A percentile compares a stretch with the other conserved stretches of the same genome.
Evolutionary conservation across 2,113 vertebrate species (phyloP).

Genomic region (Syngnathus floridae): DNA sequence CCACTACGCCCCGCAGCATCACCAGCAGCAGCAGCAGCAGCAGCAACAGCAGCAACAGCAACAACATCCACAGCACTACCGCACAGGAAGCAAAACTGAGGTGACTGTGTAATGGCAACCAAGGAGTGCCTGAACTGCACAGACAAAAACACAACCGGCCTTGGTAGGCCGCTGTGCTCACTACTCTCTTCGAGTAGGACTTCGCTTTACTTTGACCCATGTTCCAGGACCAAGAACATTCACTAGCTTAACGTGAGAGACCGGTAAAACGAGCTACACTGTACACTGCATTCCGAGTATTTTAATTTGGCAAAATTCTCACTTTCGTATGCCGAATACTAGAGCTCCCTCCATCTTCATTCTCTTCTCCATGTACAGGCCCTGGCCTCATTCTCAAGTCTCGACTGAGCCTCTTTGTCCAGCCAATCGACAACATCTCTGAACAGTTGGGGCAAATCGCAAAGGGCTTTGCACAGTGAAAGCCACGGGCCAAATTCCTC

Average conservation of each 20-base stretch:
- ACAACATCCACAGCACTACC: conserved; percentile 90
- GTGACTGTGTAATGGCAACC: conserved; percentile 86
- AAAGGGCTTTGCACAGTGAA: conserved; percentile 72
- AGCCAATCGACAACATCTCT: conserved; percentile 69
- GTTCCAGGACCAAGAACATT: conserved; percentile 48
- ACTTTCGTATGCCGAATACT: conserved; percentile 36
- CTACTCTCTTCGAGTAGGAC: conserved; percentile 35
- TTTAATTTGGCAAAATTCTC: conserved; percentile 16
- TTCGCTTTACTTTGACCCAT: conserved; percentile 42
- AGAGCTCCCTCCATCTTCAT: conserved; percentile 46
- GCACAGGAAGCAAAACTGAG: conserved; percentile 97
- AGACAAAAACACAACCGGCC: conserved; percentile 11
- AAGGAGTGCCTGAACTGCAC: conserved; percentile 10
- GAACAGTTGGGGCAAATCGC: conserved; percentile 67
- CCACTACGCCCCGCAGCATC: conserved; percentile 86
- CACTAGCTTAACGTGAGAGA: conserved; percentile 51
- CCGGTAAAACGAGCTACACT: conserved; percentile 53
- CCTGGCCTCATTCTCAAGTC: conserved; percentile 28
- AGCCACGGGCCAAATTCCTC: conserved; percentile 49
- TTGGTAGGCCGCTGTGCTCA: conserved; percentile 1
- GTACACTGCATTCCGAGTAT: conserved; percentile 54
- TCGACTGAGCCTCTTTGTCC: conserved; percentile 60
- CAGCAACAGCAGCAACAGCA: conserved; percentile 77
- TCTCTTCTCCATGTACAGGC: conserved; percentile 30
- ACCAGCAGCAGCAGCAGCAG: conserved; percentile 74